Evolutionary conservation across 2,888 invertebrate species (phyloP).

Genomic region (Acanthacorydalis orientalis): DNA sequence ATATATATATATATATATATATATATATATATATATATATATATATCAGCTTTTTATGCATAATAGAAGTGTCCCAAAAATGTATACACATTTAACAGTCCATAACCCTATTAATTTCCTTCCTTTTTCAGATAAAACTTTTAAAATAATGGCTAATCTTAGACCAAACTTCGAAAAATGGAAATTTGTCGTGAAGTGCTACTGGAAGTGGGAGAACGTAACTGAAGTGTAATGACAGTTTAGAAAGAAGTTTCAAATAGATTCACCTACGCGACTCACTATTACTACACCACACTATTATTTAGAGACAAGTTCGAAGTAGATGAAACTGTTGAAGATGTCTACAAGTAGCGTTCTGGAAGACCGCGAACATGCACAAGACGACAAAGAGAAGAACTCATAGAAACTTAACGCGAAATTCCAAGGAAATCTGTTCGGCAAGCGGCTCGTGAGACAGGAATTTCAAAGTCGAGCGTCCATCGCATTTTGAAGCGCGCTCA

Average conservation of each 20-base stretch:
- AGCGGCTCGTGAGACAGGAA: neutral
- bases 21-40: too few relatives aligned
- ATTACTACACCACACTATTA: too few relatives aligned
- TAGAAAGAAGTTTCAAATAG: conserved; percentile 1
- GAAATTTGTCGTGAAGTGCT: neutral
- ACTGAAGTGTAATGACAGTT: conserved; percentile 2
- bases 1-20: too few relatives aligned
- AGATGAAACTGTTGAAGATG: conserved; percentile 2
- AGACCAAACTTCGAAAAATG: neutral
- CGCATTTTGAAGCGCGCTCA: conserved; percentile 6
- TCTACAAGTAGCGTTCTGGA: conserved; percentile 3
- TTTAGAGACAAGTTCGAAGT: conserved; percentile 3
- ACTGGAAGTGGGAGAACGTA: conserved; percentile 2
- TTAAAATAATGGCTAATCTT: too few relatives aligned
- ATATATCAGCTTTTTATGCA: too few relatives aligned
- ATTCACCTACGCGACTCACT: neutral
- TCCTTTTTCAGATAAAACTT: too few relatives aligned
- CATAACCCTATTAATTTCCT: too few relatives aligned
- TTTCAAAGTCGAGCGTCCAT: conserved; percentile 3
- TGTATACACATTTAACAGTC: too few relatives aligned
- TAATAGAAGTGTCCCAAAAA: too few relatives aligned
- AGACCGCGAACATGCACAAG: conserved; percentile 3
- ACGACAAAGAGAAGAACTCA: neutral
- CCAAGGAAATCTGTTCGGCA: neutral
- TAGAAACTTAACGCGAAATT: neutral